Evolutionary conservation across 2,113 vertebrate genomes (phyloP).

Genomic region (Eidolon helvum): DNA sequence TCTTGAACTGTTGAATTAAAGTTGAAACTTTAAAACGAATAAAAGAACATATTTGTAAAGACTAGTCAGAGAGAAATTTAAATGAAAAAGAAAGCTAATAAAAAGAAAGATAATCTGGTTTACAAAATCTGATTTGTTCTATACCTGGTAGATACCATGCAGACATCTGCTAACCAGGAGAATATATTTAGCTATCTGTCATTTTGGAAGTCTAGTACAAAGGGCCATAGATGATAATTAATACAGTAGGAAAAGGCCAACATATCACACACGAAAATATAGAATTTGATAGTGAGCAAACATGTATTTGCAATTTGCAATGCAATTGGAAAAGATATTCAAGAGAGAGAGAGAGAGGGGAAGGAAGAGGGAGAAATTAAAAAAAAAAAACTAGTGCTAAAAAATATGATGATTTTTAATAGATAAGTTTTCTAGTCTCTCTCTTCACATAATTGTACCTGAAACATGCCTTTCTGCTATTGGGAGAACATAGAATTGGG

Average conservation of each 20-base stretch:
- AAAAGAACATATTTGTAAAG: not conserved
- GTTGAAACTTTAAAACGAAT: not conserved
- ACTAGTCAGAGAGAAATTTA: not conserved
- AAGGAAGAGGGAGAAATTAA: not conserved
- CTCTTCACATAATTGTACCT: not conserved
- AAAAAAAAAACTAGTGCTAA: not conserved
- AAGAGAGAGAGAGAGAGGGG: not conserved
- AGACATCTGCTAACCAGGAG: not conserved
- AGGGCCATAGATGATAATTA: not conserved
- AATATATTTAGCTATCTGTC: not conserved
- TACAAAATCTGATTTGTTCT: not conserved
- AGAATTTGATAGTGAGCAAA: not conserved
- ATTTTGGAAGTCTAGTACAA: not conserved
- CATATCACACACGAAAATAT: not conserved
- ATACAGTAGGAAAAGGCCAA: not conserved
- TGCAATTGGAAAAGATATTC: not conserved
- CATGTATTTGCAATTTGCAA: not conserved
- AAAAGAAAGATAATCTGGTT: not conserved
- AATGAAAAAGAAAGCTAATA: not conserved
- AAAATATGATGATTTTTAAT: not conserved
- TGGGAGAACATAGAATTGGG: not conserved
- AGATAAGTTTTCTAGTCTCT: not conserved
- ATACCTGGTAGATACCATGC: not conserved
- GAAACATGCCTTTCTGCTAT: not conserved
- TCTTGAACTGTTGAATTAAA: not conserved